Base-by-base conservation (phyloP, 1,140 invertebrate species). In the Hyles euphorbiae region DNA sequence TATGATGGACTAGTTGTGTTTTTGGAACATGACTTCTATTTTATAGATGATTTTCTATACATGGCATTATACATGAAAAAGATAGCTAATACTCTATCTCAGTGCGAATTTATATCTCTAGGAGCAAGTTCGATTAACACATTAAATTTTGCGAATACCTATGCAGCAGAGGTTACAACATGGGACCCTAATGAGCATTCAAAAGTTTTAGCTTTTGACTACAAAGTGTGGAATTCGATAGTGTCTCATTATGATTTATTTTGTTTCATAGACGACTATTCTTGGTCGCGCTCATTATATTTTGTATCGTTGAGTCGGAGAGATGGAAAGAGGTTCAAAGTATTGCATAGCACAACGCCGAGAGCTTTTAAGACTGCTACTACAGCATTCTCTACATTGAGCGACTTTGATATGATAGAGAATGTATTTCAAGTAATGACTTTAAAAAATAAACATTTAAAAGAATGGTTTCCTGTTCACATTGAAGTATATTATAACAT, bases 21-120 rank as follows among this genome's bases (percentile, higher is more conserved):
- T 61, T 36, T 81, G 44, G 57, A 76, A 5, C 54, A 76, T 46
- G 64, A 78, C 53, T 58, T 70, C 10, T 73, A 58, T 67, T 45
- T 77, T 46, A 44, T 73, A 3, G 55, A 80, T 54, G 74, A 82
- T 65, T 78, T 78, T 52, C 44, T 78, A 8, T 79, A 78, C 34
- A 76, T 78, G 67, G 45, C 54, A 0, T 36, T 65, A 22, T 54
- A 63, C 33, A 78, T 79, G 76, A 70, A 66, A 56, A 67, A 71
- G n/a, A 36, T 74, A 33, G 45, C 68, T 2, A 44, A 61, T 34
- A 45, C 63, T 2, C 52, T 73, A 34, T 56, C 62, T 52, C 61
- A 67, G 32, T 69, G 67, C 12, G 70, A 74, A 5, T 65, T 78
- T 50, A 53, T 74, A 33, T 76, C 72, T 34, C 48, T 78, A 33